Conservation (phyloP, 2,113 vertebrate species). For the Zosterops japonicus region DNA sequence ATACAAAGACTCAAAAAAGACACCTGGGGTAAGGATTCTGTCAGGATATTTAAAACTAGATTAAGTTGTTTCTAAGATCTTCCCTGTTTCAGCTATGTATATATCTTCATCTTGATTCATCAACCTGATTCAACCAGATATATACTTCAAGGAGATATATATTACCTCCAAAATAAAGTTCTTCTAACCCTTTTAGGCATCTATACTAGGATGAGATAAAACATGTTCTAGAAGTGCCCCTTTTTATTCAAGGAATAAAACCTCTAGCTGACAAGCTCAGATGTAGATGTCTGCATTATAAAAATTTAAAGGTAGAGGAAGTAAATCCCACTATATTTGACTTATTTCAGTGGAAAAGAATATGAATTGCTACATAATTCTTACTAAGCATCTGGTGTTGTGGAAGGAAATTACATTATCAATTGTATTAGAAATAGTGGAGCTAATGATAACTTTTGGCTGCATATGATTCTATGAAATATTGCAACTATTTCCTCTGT, state of each 20-base stretch:
- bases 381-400: neutral
- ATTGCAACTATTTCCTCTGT: neutral
- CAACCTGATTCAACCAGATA: neutral
- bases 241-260: neutral
- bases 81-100: neutral
- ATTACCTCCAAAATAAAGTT: neutral
- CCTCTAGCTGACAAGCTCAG: neutral
- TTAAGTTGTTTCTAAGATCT: neutral
- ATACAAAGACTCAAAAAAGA: neutral
- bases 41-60: neutral
- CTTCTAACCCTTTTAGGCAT: neutral
- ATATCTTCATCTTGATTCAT: neutral
- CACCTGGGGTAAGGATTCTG: neutral
- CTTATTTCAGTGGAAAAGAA: neutral
- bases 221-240: neutral
- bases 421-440: neutral
- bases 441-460: constrained; percentile 18
- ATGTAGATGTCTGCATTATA: neutral
- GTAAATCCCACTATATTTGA: neutral
- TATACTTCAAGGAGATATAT: neutral
- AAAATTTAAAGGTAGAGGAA: neutral
- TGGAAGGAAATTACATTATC: neutral
- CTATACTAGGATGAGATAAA: neutral
- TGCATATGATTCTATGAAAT: neutral
- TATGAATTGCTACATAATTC: constrained; percentile 16